These are phyloP conservation scores for Chaetorhynchus papuensis DNA, from an alignment of 2,113 vertebrate genomes.

Conservation along the genomic window DNA sequence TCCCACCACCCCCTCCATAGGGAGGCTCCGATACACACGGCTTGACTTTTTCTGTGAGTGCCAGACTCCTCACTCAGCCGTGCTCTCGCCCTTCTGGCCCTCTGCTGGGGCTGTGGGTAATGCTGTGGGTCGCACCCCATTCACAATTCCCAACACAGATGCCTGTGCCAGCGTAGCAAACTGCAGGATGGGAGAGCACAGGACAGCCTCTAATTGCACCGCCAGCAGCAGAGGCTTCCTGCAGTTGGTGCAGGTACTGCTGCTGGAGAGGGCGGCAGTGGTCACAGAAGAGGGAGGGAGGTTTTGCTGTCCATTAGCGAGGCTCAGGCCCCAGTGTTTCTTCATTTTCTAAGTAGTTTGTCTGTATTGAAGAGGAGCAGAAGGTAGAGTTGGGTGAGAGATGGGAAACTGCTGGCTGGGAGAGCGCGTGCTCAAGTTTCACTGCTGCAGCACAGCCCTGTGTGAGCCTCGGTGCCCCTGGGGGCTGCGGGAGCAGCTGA, in stretches of 20 bases:
- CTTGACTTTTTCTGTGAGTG: not conserved
- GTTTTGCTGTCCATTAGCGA: not conserved
- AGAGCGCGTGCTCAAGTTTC: not conserved
- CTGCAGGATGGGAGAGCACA: not conserved
- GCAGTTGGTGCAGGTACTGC: not conserved
- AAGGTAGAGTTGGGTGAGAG: not conserved
- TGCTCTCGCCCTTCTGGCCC: not conserved
- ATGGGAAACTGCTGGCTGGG: not conserved
- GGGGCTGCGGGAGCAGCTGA: not conserved
- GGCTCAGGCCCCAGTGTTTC: not conserved
- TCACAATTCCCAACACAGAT: not conserved
- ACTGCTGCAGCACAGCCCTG: not conserved
- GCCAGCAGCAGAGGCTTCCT: not conserved
- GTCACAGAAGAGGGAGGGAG: not conserved
- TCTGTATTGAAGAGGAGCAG: not conserved
- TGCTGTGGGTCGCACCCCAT: not conserved
- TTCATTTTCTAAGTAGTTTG: not conserved
- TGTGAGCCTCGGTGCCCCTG: not conserved
- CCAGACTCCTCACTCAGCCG: not conserved
- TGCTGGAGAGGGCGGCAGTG: not conserved
- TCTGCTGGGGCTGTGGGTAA: not conserved
- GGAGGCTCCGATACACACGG: not conserved
- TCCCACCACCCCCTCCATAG: not conserved
- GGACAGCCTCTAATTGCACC: not conserved
- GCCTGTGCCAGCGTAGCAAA: not conserved